These are phyloP conservation scores for Alligator sinensis DNA, from an alignment of 2,113 vertebrate genomes.

Conservation along the genomic window DNA sequence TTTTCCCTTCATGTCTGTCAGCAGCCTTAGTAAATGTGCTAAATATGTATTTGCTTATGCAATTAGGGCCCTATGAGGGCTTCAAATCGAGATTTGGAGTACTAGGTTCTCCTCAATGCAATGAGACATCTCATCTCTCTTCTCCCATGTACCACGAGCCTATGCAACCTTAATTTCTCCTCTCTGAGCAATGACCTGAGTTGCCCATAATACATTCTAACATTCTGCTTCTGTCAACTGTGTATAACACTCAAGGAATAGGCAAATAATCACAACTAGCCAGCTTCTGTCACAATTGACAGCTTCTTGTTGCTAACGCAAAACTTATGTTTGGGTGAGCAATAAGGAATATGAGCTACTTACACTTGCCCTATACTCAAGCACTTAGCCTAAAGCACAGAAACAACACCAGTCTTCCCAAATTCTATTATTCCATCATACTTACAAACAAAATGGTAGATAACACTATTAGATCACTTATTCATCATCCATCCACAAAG, in stretches of 20 bases:
- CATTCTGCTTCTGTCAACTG: too few relatives aligned
- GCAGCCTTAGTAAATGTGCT: too few relatives aligned
- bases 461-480: neutral
- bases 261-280: neutral
- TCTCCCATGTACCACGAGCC: neutral
- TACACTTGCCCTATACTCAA: neutral
- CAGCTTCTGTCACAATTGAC: neutral
- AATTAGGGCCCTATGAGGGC: neutral
- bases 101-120: neutral
- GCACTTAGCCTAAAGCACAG: neutral
- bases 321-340: neutral
- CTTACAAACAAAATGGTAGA: neutral
- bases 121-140: neutral
- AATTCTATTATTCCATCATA: neutral
- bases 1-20: too few relatives aligned
- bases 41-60: neutral
- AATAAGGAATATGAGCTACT: neutral
- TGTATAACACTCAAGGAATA: neutral
- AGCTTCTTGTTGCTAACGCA: neutral
- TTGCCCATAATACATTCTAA: too few relatives aligned
- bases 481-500: neutral
- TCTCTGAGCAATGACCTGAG: neutral
- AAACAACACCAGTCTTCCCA: fast-evolving
- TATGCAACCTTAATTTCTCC: neutral
- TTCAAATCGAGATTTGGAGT: neutral